Evolutionary conservation across 2,888 invertebrate genomes (phyloP).

Genomic region (Dolichomitus sp.): DNA sequence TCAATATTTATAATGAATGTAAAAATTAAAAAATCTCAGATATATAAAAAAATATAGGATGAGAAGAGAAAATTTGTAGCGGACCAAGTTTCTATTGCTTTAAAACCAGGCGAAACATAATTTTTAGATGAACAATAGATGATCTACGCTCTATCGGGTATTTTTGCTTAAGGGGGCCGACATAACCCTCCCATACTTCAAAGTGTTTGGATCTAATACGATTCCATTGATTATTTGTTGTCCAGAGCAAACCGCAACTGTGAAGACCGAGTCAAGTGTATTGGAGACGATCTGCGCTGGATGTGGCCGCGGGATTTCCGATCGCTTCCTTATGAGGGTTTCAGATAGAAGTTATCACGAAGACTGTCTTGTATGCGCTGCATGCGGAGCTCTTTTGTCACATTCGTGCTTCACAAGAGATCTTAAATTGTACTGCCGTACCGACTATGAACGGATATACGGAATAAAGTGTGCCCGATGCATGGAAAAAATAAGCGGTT

Average conservation of each 20-base stretch:
- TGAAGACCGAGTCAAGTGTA: conserved; percentile 91
- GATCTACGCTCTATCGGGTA: too few species aligned
- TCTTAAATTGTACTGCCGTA: conserved; percentile 98
- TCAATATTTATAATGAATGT: too few species aligned
- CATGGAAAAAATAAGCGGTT: conserved; percentile 95
- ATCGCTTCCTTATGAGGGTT: conserved; percentile 97
- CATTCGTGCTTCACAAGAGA: conserved; percentile 98
- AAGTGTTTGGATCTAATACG: neutral
- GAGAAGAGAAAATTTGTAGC: too few species aligned
- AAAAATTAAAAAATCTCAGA: too few species aligned
- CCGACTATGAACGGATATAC: conserved; percentile 98
- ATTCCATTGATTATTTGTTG: conserved; percentile 22
- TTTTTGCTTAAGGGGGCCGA: too few species aligned
- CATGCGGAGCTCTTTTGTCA: conserved; percentile 95
- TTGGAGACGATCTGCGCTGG: conserved; percentile 92
- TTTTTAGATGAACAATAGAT: too few species aligned
- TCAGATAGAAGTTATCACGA: conserved; percentile 99
- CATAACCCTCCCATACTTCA: too few species aligned
- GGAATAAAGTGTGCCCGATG: conserved; percentile 98
- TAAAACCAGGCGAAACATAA: too few species aligned
- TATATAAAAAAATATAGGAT: too few species aligned
- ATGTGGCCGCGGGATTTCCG: conserved; percentile 97
- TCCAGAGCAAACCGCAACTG: conserved; percentile 82
- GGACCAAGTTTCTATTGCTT: too few species aligned
- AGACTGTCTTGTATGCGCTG: conserved; percentile 97